Percentiles rank a stretch among this genome's conserved stretches.
These are phyloP conservation scores for Eupithecia subumbrata DNA, from an alignment of 2,888 invertebrate species.

Conservation along the genomic window DNA sequence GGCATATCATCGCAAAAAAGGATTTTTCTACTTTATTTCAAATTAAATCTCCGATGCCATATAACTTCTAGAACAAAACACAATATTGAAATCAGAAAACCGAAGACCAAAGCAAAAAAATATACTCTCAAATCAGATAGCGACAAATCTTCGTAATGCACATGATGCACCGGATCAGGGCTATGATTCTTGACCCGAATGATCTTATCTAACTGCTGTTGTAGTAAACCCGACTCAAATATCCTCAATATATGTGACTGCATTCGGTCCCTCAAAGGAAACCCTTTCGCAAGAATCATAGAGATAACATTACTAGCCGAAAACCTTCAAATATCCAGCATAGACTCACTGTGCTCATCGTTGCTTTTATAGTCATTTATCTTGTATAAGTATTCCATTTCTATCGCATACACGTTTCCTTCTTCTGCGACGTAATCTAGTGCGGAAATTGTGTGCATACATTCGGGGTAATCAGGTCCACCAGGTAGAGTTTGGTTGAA, in stretches of 20 bases:
- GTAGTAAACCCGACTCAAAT: slow-evolving; percentile 60
- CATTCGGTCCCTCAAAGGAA: slow-evolving; percentile 53
- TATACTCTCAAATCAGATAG: slow-evolving; percentile 56
- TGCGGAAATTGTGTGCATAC: slow-evolving; percentile 48
- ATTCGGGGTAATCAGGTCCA: slow-evolving; percentile 47
- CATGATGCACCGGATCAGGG: slow-evolving; percentile 22
- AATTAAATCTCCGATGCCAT: slow-evolving; percentile 26
- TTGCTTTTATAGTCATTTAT: slow-evolving; percentile 54
- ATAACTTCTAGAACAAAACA: slow-evolving; percentile 57
- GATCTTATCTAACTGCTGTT: slow-evolving; percentile 49
- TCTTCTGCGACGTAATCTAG: slow-evolving; percentile 54
- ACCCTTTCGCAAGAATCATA: slow-evolving; percentile 60
- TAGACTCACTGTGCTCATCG: slow-evolving; percentile 51
- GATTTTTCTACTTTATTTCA: not conserved
- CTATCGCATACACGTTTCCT: slow-evolving; percentile 54
- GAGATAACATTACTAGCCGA: slow-evolving; percentile 48
- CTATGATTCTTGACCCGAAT: slow-evolving; percentile 37
- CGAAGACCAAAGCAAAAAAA: slow-evolving; percentile 53
- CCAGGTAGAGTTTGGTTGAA: slow-evolving; percentile 58
- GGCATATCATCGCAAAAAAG: too few species aligned
- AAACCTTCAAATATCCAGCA: slow-evolving; percentile 55
- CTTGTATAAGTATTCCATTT: slow-evolving; percentile 53
- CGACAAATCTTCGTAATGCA: slow-evolving; percentile 44
- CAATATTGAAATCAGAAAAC: slow-evolving; percentile 51
- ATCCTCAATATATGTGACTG: slow-evolving; percentile 53